These are phyloP conservation scores for Leptoclinus maculatus DNA, from an alignment of 2,797 vertebrate species.

Conservation along the genomic window DNA sequence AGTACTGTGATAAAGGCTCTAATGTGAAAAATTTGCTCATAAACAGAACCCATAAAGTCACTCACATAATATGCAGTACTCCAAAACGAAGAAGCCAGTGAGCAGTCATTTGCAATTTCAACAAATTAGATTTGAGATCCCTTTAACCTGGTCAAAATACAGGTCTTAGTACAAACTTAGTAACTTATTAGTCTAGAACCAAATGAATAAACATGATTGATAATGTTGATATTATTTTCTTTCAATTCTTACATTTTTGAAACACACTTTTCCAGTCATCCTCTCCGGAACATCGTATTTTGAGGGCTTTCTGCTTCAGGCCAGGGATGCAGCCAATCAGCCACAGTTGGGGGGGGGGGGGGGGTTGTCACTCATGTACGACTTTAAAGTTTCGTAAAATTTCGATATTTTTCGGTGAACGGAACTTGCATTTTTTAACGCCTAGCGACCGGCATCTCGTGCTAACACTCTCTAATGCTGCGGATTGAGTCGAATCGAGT, in stretches of 20 bases:
- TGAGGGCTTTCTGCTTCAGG: conserved; percentile 88
- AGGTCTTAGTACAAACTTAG: too few relatives aligned
- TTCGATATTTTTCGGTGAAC: too few relatives aligned
- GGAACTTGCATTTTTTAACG: too few relatives aligned
- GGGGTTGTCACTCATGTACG: too few relatives aligned
- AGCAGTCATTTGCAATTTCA: background rate
- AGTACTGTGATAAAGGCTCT: background rate
- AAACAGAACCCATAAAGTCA: background rate
- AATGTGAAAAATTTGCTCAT: background rate
- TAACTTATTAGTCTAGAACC: background rate
- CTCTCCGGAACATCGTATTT: conserved; percentile 67
- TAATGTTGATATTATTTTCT: background rate
- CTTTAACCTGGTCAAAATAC: background rate
- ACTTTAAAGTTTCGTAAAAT: too few relatives aligned
- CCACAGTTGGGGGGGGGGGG: too few relatives aligned
- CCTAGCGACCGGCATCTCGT: too few relatives aligned
- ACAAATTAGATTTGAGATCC: background rate
- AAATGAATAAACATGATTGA: background rate
- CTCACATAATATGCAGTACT: background rate
- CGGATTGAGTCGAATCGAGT: too few relatives aligned
- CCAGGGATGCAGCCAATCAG: conserved; percentile 76
- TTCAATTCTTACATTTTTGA: background rate
- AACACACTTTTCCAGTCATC: conserved; percentile 61
- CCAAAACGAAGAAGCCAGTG: background rate
- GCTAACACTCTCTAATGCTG: too few relatives aligned